Evolutionary conservation across 2,797 vertebrate genomes (phyloP), one percentile per base, ranked within the genome.

Genomic region (Tachyglossus aculeatus): DNA sequence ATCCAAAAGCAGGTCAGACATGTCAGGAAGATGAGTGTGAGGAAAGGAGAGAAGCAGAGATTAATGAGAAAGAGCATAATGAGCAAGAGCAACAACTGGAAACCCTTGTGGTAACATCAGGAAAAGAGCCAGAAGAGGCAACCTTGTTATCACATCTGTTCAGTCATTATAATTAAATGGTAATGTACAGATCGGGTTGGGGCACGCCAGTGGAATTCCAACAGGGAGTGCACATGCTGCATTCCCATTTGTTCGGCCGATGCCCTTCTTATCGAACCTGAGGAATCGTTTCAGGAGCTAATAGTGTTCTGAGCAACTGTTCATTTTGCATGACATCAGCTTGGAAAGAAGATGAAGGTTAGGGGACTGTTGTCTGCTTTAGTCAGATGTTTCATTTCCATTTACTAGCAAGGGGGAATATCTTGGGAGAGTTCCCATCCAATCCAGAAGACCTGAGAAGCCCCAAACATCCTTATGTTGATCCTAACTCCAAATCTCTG

Each of bases 261-360:
- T 74, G 76, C 51, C 78, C 74, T 80, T 50, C 74, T 74, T 32
- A 0, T 60, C 66, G 75, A 81, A 71, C 44, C 34, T 69, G 76
- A 85, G 62, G 59, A 67, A 77, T 81, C 22, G 21, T 81, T 83
- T 50, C 0, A 15, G 44, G 34, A 16, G 44, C 71, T 87, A 85
- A 83, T 76, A 68, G 76, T 78, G 83, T 87, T 60, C 76, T 66
- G 66, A 85, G 78, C 78, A 87, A 87, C 76, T 78, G 80, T 87
- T 87, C 85, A 83, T 87, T 83, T 85, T 83, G 80, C 71, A 87
- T 82, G 81, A 87, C 85, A 85, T 83, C 76, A 73, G 78, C 85
- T 71, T 66, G 56, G 62, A 87, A 87, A 85, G 69, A 74, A 81
- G 68, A 85, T 83, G 76, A 81, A 85, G 71, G 66, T 76, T 82